Conservation (phyloP, 2,888 invertebrate species). For the Brachyopa scutellaris region DNA sequence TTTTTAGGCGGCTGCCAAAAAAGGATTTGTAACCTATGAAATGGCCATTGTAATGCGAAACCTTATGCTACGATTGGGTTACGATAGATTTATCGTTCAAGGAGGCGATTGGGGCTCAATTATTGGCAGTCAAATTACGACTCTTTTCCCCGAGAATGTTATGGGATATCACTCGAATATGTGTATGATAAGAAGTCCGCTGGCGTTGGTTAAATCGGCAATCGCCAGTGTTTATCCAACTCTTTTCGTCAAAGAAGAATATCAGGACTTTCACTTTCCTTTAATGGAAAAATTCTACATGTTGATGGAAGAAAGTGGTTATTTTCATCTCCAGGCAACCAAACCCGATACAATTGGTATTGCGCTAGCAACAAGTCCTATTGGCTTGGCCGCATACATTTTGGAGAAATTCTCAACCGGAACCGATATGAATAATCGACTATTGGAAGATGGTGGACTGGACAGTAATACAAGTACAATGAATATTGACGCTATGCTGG, state of each 20-base stretch:
- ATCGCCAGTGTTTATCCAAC: slow-evolving; percentile 83
- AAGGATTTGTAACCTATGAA: slow-evolving; percentile 84
- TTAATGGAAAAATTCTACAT: slow-evolving; percentile 70
- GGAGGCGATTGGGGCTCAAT: slow-evolving; percentile 90
- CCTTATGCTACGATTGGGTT: slow-evolving; percentile 85
- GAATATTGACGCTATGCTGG: slow-evolving; percentile 87
- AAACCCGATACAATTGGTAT: slow-evolving; percentile 92
- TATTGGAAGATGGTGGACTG: slow-evolving; percentile 86
- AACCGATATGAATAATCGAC: slow-evolving; percentile 84
- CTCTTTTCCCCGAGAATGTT: slow-evolving; percentile 84
- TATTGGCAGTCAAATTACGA: slow-evolving; percentile 84
- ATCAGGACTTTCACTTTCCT: slow-evolving; percentile 79
- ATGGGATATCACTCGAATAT: slow-evolving; percentile 84
- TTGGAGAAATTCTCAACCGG: slow-evolving; percentile 92
- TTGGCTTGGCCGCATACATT: slow-evolving; percentile 91
- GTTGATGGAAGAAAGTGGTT: slow-evolving; percentile 81
- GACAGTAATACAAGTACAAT: slow-evolving; percentile 83
- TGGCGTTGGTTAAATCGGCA: slow-evolving; percentile 75
- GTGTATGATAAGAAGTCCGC: slow-evolving; percentile 79
- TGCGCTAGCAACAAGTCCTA: slow-evolving; percentile 88
- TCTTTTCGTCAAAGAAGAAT: slow-evolving; percentile 83
- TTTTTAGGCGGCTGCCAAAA: slow-evolving; percentile 81
- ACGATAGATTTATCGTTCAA: slow-evolving; percentile 85
- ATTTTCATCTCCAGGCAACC: slow-evolving; percentile 89
- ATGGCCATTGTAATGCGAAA: slow-evolving; percentile 83